Evolutionary conservation across 2,113 vertebrate genomes (phyloP).

Genomic region (Eretmochelys imbricata): DNA sequence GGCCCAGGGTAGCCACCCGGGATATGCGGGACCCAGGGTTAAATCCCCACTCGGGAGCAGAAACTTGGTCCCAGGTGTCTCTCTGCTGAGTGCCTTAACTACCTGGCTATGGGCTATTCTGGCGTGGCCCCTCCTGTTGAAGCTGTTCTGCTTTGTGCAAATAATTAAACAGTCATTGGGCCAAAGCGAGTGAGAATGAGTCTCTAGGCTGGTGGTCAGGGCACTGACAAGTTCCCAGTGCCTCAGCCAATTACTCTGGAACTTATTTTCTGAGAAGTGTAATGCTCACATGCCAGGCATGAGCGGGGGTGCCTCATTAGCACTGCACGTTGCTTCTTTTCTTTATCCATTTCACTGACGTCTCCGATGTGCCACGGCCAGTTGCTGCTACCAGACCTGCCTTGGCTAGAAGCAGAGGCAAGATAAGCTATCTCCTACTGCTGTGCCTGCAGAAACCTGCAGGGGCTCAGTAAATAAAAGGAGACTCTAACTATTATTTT

Average conservation of each 20-base stretch:
- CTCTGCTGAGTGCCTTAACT: background rate
- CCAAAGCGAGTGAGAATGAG: background rate
- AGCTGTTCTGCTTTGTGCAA: background rate
- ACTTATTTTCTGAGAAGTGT: background rate
- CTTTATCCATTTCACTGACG: background rate
- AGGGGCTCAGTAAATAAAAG: conserved; percentile 16
- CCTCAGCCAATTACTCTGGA: background rate
- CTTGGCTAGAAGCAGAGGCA: background rate
- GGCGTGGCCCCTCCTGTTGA: background rate
- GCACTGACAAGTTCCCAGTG: background rate
- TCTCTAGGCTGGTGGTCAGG: background rate
- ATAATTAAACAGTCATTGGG: background rate
- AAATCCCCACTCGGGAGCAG: background rate
- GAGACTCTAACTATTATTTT: conserved; percentile 56
- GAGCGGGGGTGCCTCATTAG: background rate
- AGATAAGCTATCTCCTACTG: background rate
- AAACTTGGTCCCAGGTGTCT: background rate
- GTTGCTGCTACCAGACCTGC: background rate
- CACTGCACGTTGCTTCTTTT: background rate
- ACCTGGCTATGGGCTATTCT: background rate
- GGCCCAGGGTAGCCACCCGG: no score
- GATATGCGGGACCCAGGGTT: background rate
- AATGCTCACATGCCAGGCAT: background rate
- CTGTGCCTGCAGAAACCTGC: conserved; percentile 7
- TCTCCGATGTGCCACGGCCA: background rate